A percentile compares a stretch with the other conserved stretches of the same genome.
These are phyloP conservation scores for Neosalanx taihuensis DNA, from an alignment of 2,797 vertebrate species.

Conservation along the genomic window DNA sequence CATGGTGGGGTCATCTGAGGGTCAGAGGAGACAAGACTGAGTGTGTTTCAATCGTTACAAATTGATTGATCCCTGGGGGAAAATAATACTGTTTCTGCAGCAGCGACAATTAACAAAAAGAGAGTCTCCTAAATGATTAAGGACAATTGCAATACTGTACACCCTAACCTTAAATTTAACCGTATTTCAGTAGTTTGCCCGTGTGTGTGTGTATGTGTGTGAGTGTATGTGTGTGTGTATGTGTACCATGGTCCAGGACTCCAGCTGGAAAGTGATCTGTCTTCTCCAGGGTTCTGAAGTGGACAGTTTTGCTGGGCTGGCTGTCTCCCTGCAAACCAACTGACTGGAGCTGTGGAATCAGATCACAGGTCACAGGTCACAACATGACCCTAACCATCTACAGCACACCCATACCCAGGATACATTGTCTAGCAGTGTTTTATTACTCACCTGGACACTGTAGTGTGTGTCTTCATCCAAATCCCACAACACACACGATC, in stretches of 20 bases:
- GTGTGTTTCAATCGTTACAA: neutral
- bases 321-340: conserved; percentile 89
- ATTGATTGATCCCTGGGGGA: too few relatives aligned
- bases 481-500: conserved; percentile 93
- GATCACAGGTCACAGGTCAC: neutral
- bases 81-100: too few relatives aligned
- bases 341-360: conserved; percentile 80
- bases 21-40: neutral
- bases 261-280: conserved; percentile 88
- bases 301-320: conserved; percentile 85
- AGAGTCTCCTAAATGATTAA: too few relatives aligned
- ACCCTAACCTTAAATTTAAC: too few relatives aligned
- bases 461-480: conserved; percentile 94
- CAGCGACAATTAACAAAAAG: too few relatives aligned
- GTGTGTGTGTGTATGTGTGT: neutral
- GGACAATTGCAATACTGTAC: too few relatives aligned
- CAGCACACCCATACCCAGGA: neutral
- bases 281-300: conserved; percentile 92
- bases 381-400: neutral
- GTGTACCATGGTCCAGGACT: conserved; percentile 87
- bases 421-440: neutral
- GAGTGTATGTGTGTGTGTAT: neutral
- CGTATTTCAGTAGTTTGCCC: neutral
- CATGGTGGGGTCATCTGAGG: conserved; percentile 89
- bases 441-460: conserved; percentile 79